These are phyloP conservation scores for Chanos chanos DNA, from an alignment of 2,797 vertebrate species.

Conservation along the genomic window DNA sequence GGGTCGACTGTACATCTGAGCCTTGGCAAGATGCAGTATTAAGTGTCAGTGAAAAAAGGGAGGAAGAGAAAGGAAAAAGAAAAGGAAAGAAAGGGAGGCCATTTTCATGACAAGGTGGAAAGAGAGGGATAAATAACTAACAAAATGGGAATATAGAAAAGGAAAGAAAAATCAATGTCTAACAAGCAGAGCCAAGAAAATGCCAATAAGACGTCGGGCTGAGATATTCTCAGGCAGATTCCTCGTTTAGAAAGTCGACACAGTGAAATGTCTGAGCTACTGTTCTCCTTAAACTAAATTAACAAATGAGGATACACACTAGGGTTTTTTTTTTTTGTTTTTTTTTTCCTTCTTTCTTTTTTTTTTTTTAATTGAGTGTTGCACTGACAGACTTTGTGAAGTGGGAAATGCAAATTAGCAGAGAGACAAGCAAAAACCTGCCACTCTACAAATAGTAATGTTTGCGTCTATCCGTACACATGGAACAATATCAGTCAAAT, in stretches of 20 bases:
- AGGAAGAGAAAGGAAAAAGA: neutral
- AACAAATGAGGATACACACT: constrained; percentile 56
- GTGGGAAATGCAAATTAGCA: constrained; percentile 1
- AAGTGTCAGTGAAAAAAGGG: constrained; percentile 21
- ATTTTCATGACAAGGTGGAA: constrained; percentile 18
- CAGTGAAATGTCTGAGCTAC: constrained; percentile 33
- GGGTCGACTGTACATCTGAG: constrained; percentile 22
- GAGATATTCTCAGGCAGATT: constrained; percentile 47
- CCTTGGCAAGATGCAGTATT: constrained; percentile 38
- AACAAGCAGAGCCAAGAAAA: constrained; percentile 55
- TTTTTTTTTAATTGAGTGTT: constrained; percentile 43
- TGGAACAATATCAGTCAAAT: no score
- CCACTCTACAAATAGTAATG: neutral
- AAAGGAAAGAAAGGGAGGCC: constrained; percentile 11
- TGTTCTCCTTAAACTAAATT: constrained; percentile 45
- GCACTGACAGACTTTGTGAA: neutral
- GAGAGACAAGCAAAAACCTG: neutral
- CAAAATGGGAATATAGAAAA: constrained; percentile 43
- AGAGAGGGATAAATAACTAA: constrained; percentile 30
- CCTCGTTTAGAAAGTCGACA: constrained; percentile 40
- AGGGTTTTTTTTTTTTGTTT: no score
- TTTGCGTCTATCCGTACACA: neutral
- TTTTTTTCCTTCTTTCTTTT: constrained; percentile 8
- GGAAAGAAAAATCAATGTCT: constrained; percentile 54
- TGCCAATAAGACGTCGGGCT: constrained; percentile 46